A percentile compares a stretch with the other conserved stretches of the same genome.
Conservation (phyloP, 2,888 invertebrate species). For the Gerris lacustris region DNA sequence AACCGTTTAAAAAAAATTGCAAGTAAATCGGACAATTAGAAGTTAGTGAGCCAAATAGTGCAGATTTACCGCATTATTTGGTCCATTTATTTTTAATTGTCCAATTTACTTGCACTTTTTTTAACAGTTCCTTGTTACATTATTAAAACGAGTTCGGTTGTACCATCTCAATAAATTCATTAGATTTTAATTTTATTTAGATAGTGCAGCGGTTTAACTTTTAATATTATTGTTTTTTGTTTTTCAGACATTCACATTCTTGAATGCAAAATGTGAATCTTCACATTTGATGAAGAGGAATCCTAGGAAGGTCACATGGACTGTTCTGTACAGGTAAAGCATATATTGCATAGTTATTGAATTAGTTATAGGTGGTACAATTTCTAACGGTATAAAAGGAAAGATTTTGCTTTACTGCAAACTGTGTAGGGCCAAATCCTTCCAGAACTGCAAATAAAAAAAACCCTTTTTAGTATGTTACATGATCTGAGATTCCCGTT, state of each 20-base stretch:
- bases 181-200: no score
- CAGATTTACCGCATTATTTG: no score
- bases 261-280: conserved; percentile 94
- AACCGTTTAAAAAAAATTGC: no score
- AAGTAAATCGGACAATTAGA: no score
- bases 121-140: no score
- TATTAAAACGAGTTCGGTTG: no score
- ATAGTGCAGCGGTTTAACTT: not conserved
- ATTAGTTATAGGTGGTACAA: conserved; percentile 6
- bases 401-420: not conserved
- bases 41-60: no score
- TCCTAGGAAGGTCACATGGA: conserved; percentile 99
- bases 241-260: conserved; percentile 82
- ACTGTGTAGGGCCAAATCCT: not conserved
- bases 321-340: conserved; percentile 78
- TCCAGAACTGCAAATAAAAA: not conserved
- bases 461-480: not conserved
- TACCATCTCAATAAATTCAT: no score
- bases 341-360: not conserved
- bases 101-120: no score
- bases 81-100: no score
- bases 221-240: conserved; percentile 6
- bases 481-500: no score
- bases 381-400: not conserved
- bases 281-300: conserved; percentile 96